phyloP scores from a whole-genome alignment of 2,797 vertebrate genomes.

The Phaenicophaeus curvirostris region DNA sequence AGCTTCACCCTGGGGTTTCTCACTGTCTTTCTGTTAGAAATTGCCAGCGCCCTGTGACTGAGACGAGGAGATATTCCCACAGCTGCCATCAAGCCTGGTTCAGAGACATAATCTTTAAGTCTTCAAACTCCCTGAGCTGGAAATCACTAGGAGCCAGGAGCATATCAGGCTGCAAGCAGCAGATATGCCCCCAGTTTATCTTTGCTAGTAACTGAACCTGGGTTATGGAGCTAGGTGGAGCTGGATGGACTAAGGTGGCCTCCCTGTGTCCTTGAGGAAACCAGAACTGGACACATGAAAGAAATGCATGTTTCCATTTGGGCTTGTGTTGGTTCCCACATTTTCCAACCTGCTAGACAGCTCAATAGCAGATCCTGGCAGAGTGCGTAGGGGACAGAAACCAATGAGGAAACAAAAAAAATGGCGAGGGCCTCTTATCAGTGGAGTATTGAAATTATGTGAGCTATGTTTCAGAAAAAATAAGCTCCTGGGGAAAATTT shows the following conservation, averaged over 20 bases:
- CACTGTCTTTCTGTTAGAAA: neutral
- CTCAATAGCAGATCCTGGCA: neutral
- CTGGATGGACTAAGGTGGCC: neutral
- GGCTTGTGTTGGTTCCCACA: neutral
- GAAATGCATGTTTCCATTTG: neutral
- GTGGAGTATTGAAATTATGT: neutral
- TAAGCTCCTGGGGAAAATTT: neutral
- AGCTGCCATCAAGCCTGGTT: neutral
- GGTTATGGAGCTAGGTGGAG: neutral
- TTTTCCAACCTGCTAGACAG: neutral
- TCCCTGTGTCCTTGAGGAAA: neutral
- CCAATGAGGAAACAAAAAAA: neutral
- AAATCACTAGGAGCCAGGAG: neutral
- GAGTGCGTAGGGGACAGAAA: fast-evolving
- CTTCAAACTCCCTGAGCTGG: neutral
- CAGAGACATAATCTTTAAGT: neutral
- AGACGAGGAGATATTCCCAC: neutral
- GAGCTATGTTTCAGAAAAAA: neutral
- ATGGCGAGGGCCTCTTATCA: fast-evolving
- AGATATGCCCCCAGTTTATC: fast-evolving
- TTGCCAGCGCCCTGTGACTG: fast-evolving
- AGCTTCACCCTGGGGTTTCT: neutral
- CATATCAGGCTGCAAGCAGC: neutral
- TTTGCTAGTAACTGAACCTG: neutral
- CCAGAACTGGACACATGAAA: neutral